Evolutionary conservation across 2,888 invertebrate genomes (phyloP), one percentile per base, ranked within the genome.

Genomic region (Galeruca laticollis): DNA sequence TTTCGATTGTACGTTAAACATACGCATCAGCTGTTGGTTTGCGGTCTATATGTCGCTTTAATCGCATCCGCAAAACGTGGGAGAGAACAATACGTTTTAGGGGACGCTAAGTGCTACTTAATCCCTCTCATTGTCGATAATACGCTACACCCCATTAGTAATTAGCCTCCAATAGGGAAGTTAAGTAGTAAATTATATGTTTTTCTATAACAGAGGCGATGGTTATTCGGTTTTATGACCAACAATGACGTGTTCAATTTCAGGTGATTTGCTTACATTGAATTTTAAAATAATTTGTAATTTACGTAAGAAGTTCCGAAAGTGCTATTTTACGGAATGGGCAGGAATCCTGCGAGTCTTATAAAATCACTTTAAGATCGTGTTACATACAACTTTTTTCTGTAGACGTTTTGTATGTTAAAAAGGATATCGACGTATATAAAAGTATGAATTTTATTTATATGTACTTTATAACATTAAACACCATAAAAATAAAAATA

Each of bases 71-170:
- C 69, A 71, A 71, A 73, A 75, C 76, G 77, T 77, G 76, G 75
- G 76, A 77, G 76, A 73, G 73, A 74, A 74, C 74, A 74, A 76
- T 76, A 73, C 67, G 63, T 73, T 72, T 72, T 68, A 76, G 77
- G 78, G 76, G 76, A 75, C 71, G 76, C 64, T 76, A 80, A 81
- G 79, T 81, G 79, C 75, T 76, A 77, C 80, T 81, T 80, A 81
- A 81, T 81, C 79, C 81, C 79, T 74, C 79, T 78, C 75, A 79
- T 79, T 79, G 78, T 75, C 70, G 72, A 74, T 76, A 78, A 80
- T 76, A 76, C 74, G 76, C 79, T 78, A 79, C 80, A 80, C 78
- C 78, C 79, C 80, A 78, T 80, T 79, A 75, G 78, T 79, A 79
- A 80, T 79, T 79, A 78, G 75, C 56, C 72, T 74, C 71, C 75